These are phyloP conservation scores for Pogonocherus hispidulus DNA, from an alignment of 2,888 invertebrate genomes.

Conservation along the genomic window DNA sequence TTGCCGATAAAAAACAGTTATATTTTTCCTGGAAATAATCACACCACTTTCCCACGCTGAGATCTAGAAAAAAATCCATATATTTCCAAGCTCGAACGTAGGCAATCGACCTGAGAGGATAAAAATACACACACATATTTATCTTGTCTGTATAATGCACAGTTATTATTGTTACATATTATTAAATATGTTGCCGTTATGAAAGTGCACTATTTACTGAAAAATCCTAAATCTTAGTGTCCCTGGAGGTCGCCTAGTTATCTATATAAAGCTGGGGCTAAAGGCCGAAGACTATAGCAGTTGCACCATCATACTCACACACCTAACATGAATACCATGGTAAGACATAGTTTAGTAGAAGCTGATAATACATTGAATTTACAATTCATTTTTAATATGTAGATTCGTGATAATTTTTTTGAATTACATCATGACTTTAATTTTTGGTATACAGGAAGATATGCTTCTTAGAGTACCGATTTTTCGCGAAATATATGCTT, in stretches of 20 bases:
- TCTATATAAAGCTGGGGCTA: slow-evolving; percentile 17
- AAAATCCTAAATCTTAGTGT: slow-evolving; percentile 17
- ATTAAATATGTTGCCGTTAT: slow-evolving; percentile 24
- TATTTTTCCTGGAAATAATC: no score
- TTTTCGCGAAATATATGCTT: no score
- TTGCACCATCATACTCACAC: slow-evolving; percentile 11
- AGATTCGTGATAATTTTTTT: no score
- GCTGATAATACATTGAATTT: no score
- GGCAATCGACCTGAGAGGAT: neutral
- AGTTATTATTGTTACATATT: slow-evolving; percentile 9
- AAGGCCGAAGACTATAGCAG: slow-evolving; percentile 1
- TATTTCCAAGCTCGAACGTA: neutral
- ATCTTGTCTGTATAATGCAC: neutral
- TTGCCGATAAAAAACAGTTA: no score
- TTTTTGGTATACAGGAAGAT: no score
- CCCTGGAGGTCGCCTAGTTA: slow-evolving; percentile 18
- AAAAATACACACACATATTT: neutral
- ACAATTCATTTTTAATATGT: no score
- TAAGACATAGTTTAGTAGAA: slow-evolving; percentile 14
- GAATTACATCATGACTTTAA: no score
- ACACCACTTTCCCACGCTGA: neutral
- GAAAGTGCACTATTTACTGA: slow-evolving; percentile 23
- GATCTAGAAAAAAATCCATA: neutral
- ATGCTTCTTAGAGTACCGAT: no score
- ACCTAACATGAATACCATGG: slow-evolving; percentile 25